Evolutionary conservation across 2,797 vertebrate species (phyloP).

Genomic region (Sebastes vulpes): DNA sequence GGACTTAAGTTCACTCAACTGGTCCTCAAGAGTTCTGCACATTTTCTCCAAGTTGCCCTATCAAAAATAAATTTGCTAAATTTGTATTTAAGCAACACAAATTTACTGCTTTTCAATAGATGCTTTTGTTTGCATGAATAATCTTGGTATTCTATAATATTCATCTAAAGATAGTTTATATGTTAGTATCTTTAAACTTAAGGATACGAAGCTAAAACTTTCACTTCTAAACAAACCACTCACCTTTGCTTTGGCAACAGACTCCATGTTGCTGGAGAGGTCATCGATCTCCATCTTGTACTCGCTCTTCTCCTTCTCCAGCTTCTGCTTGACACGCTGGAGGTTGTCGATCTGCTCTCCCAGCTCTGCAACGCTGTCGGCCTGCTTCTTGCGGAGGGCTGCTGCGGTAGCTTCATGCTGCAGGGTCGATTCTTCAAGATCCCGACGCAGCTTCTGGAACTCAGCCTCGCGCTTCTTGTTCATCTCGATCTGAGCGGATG

Average conservation of each 20-base stretch:
- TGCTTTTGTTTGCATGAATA: not conserved
- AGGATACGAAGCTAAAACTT: not conserved
- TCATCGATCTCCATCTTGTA: conserved; percentile 68
- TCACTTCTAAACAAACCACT: not conserved
- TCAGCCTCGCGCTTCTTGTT: conserved; percentile 91
- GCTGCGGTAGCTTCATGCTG: conserved; percentile 49
- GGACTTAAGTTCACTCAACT: conserved; percentile 87
- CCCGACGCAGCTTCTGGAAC: conserved; percentile 88
- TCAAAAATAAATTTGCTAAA: not conserved
- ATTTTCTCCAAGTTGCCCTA: conserved; percentile 92
- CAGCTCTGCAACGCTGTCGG: conserved; percentile 51
- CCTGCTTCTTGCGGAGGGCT: conserved; percentile 53
- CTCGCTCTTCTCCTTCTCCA: conserved; percentile 55
- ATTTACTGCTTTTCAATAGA: not conserved
- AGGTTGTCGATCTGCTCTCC: conserved; percentile 64
- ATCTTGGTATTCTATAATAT: not conserved
- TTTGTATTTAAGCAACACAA: not conserved
- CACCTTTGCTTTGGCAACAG: conserved; percentile 45
- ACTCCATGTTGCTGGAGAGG: conserved; percentile 64
- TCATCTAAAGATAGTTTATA: not conserved
- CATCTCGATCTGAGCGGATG: conserved; percentile 84
- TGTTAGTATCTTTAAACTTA: not conserved
- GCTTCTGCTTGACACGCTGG: conserved; percentile 56
- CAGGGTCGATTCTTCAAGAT: conserved; percentile 59
- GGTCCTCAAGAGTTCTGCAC: conserved; percentile 89